Conservation (phyloP, 2,888 invertebrate genomes). For the Ophioninae sp. region DNA sequence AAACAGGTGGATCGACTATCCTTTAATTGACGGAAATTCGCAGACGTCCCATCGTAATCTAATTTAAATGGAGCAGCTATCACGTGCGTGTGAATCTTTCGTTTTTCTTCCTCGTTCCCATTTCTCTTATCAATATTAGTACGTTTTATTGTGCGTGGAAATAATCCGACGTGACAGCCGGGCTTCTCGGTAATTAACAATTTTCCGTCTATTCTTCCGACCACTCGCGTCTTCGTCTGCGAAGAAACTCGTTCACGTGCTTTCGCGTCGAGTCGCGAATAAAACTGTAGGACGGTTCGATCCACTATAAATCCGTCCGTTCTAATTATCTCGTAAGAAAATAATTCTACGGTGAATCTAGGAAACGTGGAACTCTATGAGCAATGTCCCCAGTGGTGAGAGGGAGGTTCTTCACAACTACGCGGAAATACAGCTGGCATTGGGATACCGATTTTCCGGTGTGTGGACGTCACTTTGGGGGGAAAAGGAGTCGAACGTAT, state of each 20-base stretch:
- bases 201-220: neutral
- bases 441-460: neutral
- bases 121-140: neutral
- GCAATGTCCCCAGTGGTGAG: neutral
- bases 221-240: neutral
- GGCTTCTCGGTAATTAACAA: neutral
- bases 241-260: neutral
- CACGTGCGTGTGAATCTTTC: neutral
- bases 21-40: neutral
- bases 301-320: neutral
- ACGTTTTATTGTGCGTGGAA: conserved; percentile 48
- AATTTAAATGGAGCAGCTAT: conserved; percentile 5
- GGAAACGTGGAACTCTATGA: neutral
- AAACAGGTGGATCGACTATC: neutral
- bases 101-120: neutral
- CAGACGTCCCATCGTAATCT: neutral
- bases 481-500: neutral
- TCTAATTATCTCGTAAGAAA: neutral
- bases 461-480: neutral
- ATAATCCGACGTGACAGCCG: neutral
- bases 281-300: neutral
- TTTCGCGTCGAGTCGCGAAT: neutral
- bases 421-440: neutral
- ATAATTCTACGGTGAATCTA: neutral
- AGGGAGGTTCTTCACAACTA: neutral